Percentiles rank a stretch among this genome's conserved stretches.
These are phyloP conservation scores for Sardinella longiceps DNA, from an alignment of 2,797 vertebrate species.

Conservation along the genomic window DNA sequence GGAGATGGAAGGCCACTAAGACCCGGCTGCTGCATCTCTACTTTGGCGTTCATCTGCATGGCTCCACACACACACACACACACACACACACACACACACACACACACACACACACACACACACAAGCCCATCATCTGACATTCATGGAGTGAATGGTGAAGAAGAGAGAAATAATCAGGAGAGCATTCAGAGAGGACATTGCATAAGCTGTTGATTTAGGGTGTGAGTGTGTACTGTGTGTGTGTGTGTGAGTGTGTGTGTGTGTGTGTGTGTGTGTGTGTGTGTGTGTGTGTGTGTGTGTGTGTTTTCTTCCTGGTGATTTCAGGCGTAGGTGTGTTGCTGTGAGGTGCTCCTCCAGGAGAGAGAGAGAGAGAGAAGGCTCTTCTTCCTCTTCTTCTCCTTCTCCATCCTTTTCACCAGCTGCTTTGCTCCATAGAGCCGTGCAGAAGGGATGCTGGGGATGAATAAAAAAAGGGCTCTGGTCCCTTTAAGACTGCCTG, in stretches of 20 bases:
- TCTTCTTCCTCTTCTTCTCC: conserved; percentile 58
- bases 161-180: not conserved
- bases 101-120: not conserved
- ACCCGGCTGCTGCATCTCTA: not conserved
- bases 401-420: conserved; percentile 46
- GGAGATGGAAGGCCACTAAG: not conserved
- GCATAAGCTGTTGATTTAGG: conserved; percentile 1
- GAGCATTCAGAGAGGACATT: conserved; percentile 1
- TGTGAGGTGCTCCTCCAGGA: conserved; percentile 9
- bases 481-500: conserved; percentile 76
- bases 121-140: not conserved
- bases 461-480: conserved; percentile 49
- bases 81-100: too few relatives aligned
- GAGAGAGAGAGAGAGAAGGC: conserved; percentile 32
- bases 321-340: not conserved
- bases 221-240: not conserved
- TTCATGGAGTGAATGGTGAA: not conserved
- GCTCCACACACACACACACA: not conserved
- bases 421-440: conserved; percentile 63
- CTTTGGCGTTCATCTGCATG: not conserved
- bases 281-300: too few relatives aligned
- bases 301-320: too few relatives aligned
- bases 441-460: conserved; percentile 42
- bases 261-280: too few relatives aligned
- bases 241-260: too few relatives aligned